These are phyloP conservation scores for Linepithema humile DNA, from an alignment of 1,140 invertebrate genomes.

Conservation along the genomic window DNA sequence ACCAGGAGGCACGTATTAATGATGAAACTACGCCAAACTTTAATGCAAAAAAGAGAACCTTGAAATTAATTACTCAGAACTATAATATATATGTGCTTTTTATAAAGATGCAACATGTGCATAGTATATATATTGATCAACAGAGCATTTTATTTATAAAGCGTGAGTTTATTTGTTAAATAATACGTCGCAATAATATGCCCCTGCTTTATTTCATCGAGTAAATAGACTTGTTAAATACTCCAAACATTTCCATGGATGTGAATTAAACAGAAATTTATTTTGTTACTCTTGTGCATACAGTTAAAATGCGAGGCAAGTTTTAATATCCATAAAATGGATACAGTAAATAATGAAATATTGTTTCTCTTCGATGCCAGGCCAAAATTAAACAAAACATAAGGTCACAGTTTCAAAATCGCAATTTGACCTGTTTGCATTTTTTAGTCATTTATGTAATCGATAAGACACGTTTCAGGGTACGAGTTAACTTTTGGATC, in stretches of 20 bases:
- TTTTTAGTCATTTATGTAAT: not conserved
- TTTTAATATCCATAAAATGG: constrained; percentile 6
- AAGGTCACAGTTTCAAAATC: not conserved
- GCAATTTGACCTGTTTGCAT: not conserved
- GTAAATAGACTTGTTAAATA: constrained; percentile 37
- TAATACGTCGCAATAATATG: constrained; percentile 10
- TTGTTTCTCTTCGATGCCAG: not conserved
- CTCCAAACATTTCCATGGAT: constrained; percentile 11
- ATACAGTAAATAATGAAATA: not conserved
- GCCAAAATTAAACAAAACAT: not conserved
- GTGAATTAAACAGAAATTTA: constrained; percentile 40
- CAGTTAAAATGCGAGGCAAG: constrained; percentile 2
- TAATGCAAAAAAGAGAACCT: not conserved
- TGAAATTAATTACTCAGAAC: constrained; percentile 29
- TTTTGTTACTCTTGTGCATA: constrained; percentile 10
- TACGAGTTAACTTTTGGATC: constrained; percentile 26
- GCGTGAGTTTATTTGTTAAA: not conserved
- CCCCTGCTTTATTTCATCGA: constrained; percentile 3
- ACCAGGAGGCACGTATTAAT: not conserved
- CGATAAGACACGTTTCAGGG: constrained; percentile 2
- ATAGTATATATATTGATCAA: not conserved
- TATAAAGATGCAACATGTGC: not conserved
- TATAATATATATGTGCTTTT: constrained; percentile 12
- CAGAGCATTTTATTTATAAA: constrained; percentile 4
- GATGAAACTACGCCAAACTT: not conserved